Evolutionary conservation across 2,888 invertebrate species (phyloP).

Genomic region (Volucella zonaria): DNA sequence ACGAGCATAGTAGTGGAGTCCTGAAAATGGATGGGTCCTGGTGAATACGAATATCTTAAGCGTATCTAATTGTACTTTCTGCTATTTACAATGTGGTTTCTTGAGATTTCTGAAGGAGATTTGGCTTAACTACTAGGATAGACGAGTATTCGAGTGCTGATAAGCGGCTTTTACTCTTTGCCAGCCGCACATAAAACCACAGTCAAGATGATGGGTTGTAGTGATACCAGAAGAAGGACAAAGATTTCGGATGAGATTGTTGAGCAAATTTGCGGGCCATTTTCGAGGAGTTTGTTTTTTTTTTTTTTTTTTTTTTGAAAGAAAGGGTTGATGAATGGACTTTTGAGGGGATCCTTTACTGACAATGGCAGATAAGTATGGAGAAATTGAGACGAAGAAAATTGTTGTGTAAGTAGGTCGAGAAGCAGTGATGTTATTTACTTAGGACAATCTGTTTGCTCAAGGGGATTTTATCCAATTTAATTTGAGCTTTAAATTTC

Average conservation of each 20-base stretch:
- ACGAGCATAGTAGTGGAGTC: not conserved
- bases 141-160: conserved; percentile 12
- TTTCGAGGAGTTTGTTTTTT: not conserved
- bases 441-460: too few species aligned
- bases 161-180: not conserved
- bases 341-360: too few species aligned
- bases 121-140: not conserved
- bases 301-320: too few species aligned
- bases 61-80: conserved; percentile 58
- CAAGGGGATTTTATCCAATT: too few species aligned
- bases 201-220: conserved; percentile 17
- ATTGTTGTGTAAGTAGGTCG: too few species aligned
- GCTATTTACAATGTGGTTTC: conserved; percentile 34
- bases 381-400: too few species aligned
- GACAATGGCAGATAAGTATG: too few species aligned
- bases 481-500: too few species aligned
- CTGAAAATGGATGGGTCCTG: not conserved
- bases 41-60: conserved; percentile 46
- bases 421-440: too few species aligned
- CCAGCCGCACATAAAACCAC: conserved; percentile 28
- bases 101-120: conserved; percentile 26
- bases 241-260: not conserved
- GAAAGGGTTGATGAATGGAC: too few species aligned
- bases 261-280: not conserved
- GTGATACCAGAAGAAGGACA: not conserved